Base-by-base conservation (phyloP, 2,113 vertebrate species). In the Todiramphus chloris region DNA sequence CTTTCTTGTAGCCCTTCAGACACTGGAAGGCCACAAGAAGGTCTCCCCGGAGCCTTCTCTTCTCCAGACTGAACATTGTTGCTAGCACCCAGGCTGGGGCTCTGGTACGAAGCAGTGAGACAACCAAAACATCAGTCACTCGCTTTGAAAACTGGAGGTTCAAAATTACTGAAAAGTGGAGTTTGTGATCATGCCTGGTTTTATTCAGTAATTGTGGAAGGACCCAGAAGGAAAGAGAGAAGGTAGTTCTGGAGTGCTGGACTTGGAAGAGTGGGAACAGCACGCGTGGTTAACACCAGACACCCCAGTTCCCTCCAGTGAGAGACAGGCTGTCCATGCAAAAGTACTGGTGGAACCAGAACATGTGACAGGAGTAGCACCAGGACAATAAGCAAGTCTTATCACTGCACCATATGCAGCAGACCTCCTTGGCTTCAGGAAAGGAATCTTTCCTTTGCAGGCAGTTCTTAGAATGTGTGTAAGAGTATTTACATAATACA, bases 401-500 rank as follows among this genome's bases (percentile, higher is more conserved):
- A 93, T 74, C 92, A 93, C 59, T 68, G 86, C 73, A 95, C 89
- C 88, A 89, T 73, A 84, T 8, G 62, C 37, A 87, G 43, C 51
- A 87, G 83, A 95, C 73, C 83, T 64, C 79, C 53, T 18, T 1
- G 2, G 73, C 64, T 33, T 66, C 73, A 56, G 43, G 60, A 88
- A 92, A 70, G 24, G 48, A 60, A 92, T 51, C 7, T 44, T 43
- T 77, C 44, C 66, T 88, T 86, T 64, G 41, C 35, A 78, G 51
- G 51, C 14, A 27, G 12, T 60, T 74, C 43, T 39, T 64, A 66
- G n/a, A 11, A 76, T 16, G 33, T 18, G 13, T 21, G 10, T 18
- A 75, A 64, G 25, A 55, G 11, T 62, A 81, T 76, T 94, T 79
- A 60, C 14, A 17, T 6, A 89, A 75, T 2, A 53, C 7, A 37